Evolutionary conservation across 2,113 vertebrate species (phyloP).

Genomic region (Struthio camelus): DNA sequence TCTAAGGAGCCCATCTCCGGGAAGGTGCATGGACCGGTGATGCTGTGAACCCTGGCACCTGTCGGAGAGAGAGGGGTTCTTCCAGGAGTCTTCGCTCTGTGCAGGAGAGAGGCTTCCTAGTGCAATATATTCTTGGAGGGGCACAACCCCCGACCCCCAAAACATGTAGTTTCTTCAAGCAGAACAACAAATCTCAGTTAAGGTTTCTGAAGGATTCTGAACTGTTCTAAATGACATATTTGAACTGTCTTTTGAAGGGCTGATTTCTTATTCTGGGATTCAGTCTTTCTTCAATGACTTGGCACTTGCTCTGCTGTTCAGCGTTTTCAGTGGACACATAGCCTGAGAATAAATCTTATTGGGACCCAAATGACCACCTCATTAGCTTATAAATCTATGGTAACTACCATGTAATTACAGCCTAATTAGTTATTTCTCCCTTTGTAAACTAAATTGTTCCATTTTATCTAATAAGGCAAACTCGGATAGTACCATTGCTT

Average conservation of each 20-base stretch:
- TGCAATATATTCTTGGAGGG: too few relatives aligned
- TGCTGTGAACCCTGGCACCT: rapidly evolving
- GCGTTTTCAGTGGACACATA: rapidly evolving
- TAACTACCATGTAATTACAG: slow-evolving; percentile 35
- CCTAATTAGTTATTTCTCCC: slow-evolving; percentile 21
- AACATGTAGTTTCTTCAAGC: neutral
- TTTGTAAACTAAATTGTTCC: slow-evolving; percentile 16
- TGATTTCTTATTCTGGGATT: rapidly evolving
- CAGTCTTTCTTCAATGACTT: neutral
- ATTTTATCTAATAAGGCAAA: neutral
- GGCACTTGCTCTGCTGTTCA: neutral
- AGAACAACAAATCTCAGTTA: neutral
- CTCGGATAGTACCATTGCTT: neutral
- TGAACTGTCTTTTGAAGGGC: neutral
- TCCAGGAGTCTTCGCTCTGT: rapidly evolving
- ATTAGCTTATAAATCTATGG: slow-evolving; percentile 12
- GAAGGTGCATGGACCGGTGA: neutral
- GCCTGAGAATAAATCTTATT: neutral
- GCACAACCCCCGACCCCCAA: neutral
- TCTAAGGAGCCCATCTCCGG: neutral
- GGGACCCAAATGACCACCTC: neutral
- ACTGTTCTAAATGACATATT: rapidly evolving
- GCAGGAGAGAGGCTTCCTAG: neutral
- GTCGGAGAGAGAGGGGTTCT: neutral
- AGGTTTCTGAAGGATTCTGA: neutral